Conservation (phyloP, 2,888 invertebrate genomes). For the Caenorhabditis sp. region DNA sequence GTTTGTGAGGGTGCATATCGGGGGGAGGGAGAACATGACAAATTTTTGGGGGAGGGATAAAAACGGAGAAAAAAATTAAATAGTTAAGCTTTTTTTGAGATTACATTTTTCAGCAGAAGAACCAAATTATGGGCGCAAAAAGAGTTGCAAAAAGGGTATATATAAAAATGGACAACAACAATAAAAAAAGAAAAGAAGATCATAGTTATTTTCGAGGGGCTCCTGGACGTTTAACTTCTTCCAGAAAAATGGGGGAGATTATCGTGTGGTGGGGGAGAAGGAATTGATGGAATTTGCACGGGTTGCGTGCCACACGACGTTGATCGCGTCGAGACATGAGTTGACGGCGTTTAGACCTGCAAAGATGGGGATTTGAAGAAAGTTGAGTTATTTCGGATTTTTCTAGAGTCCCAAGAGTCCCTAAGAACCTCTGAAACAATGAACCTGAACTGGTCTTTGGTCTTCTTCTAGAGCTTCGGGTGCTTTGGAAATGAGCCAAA, state of each 20-base stretch:
- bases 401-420: background rate
- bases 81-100: too few species aligned
- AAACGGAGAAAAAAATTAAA: too few species aligned
- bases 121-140: too few species aligned
- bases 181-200: too few species aligned
- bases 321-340: conserved; percentile 14
- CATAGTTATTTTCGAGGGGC: background rate
- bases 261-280: conserved; percentile 19
- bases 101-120: background rate
- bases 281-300: conserved; percentile 34
- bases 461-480: too few species aligned
- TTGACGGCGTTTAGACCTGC: conserved; percentile 50
- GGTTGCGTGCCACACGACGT: conserved; percentile 45
- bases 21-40: too few species aligned
- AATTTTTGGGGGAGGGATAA: too few species aligned
- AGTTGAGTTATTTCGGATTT: background rate
- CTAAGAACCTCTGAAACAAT: conserved; percentile 24
- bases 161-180: too few species aligned
- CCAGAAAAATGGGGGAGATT: conserved; percentile 29
- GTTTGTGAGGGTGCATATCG: too few species aligned
- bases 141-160: too few species aligned
- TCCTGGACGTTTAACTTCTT: background rate
- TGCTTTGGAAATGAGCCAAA: too few species aligned
- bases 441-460: conserved; percentile 46
- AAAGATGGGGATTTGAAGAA: conserved; percentile 11